phyloP scores from a whole-genome alignment of 37 sponge, comb jelly and placozoan genomes.

The Aphrocallistes beatrix region DNA sequence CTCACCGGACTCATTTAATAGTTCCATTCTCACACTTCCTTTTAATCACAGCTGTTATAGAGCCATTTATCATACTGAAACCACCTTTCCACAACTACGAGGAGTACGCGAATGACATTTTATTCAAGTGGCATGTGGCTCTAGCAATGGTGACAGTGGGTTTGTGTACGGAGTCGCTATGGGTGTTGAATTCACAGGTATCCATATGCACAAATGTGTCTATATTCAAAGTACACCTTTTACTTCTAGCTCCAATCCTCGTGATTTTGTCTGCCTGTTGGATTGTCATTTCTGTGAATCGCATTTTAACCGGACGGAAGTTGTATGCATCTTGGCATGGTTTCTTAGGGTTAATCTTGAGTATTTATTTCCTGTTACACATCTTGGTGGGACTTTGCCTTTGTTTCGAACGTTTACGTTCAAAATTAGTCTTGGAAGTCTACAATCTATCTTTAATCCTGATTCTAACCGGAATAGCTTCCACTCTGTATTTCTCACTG shows the following conservation, averaged over 20 bases:
- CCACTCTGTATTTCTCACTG: not conserved
- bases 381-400: not conserved
- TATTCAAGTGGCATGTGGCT: not conserved
- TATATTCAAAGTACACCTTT: not conserved
- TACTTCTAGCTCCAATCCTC: not conserved
- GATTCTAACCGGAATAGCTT: not conserved
- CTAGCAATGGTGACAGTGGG: not conserved
- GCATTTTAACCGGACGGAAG: not conserved
- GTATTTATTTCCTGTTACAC: not conserved
- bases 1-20: too few relatives aligned
- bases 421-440: not conserved
- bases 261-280: not conserved
- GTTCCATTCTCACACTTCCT: too few relatives aligned
- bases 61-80: not conserved
- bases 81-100: not conserved
- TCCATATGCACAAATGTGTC: not conserved
- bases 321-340: not conserved
- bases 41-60: not conserved
- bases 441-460: not conserved
- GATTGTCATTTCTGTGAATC: not conserved
- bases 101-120: not conserved
- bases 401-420: not conserved
- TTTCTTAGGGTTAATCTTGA: not conserved
- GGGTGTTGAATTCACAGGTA: not conserved
- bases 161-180: not conserved